Evolutionary conservation across 2,797 vertebrate genomes (phyloP).

Genomic region (Phoxinus dragarum): DNA sequence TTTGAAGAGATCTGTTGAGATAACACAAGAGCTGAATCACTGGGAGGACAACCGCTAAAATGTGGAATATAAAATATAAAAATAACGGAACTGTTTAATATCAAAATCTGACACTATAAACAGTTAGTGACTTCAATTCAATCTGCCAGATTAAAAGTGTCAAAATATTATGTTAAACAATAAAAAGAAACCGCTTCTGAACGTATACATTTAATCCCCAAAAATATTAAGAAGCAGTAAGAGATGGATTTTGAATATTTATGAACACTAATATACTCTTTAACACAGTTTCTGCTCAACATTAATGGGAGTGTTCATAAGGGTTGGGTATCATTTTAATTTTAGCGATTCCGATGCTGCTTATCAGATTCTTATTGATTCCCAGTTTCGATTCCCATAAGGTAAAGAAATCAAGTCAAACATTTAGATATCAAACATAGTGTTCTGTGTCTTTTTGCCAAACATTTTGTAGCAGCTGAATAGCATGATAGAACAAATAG

Average conservation of each 20-base stretch:
- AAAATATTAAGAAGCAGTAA: neutral
- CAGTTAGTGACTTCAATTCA: neutral
- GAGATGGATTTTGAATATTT: neutral
- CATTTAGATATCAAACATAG: too few species aligned
- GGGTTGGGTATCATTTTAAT: neutral
- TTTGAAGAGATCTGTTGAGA: conserved; percentile 38
- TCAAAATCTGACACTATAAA: neutral
- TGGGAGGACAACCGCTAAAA: neutral
- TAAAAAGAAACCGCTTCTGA: neutral
- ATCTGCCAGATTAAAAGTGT: neutral
- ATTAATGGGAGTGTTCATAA: neutral
- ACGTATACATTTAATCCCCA: neutral
- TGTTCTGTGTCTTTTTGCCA: too few species aligned
- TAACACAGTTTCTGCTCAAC: neutral
- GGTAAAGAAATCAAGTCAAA: neutral
- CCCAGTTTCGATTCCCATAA: neutral
- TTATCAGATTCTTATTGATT: neutral
- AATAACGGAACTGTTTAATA: neutral
- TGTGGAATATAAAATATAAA: neutral
- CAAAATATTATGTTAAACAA: neutral
- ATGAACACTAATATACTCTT: neutral
- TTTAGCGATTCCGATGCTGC: neutral
- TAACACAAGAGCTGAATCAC: conserved; percentile 6
- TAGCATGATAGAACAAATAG: too few species aligned
- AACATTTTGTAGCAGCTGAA: too few species aligned